phyloP scores from a whole-genome alignment of 2,888 invertebrate genomes.

The Thymelicus sylvestris region DNA sequence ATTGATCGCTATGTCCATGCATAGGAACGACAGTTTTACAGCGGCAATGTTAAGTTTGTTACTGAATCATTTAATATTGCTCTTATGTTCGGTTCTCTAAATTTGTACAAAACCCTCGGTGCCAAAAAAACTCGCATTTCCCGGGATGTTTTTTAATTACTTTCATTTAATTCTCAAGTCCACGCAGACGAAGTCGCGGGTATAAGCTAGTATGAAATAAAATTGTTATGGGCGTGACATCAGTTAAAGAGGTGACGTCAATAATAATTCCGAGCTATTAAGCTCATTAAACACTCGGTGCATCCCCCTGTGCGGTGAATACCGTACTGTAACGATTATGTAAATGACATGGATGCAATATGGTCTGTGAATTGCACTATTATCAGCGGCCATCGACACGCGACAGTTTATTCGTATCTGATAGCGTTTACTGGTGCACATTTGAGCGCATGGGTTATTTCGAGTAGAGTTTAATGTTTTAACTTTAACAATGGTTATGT shows the following conservation, averaged over 20 bases:
- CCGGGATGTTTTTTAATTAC: no score
- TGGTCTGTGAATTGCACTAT: slow-evolving; percentile 75
- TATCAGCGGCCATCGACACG: slow-evolving; percentile 76
- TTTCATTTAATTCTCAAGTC: no score
- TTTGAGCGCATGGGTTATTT: slow-evolving; percentile 14
- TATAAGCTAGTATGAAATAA: no score
- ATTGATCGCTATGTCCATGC: no score
- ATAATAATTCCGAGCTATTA: slow-evolving; percentile 39
- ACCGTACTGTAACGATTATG: slow-evolving; percentile 72
- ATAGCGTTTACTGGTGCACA: slow-evolving; percentile 16
- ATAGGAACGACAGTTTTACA: no score
- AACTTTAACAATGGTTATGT: no score
- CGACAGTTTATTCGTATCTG: slow-evolving; percentile 53
- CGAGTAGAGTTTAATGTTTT: neutral
- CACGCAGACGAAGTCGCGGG: no score
- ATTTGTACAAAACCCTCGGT: no score
- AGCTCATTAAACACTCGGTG: slow-evolving; percentile 48
- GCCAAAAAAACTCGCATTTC: no score
- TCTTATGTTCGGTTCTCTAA: no score
- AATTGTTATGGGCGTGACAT: slow-evolving; percentile 16
- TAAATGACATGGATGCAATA: slow-evolving; percentile 80
- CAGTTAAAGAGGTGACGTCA: slow-evolving; percentile 31
- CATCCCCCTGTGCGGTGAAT: slow-evolving; percentile 40
- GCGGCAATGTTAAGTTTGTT: no score
- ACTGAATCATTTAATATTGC: no score